Conservation (phyloP, 1,140 invertebrate species). For the Bombus huntii region DNA sequence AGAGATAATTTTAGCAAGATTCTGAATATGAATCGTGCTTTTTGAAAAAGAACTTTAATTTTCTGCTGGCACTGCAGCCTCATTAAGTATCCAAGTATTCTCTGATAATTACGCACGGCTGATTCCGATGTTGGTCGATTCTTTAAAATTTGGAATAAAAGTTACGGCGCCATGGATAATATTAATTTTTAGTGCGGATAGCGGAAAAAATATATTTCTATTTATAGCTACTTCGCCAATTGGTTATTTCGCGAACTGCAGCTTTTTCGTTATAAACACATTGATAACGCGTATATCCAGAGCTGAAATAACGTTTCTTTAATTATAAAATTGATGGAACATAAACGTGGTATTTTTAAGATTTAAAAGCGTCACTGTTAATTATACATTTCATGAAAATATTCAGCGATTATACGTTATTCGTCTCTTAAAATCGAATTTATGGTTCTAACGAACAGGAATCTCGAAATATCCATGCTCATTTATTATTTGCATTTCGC, state of each 20-base stretch:
- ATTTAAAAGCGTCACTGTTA: too few species aligned
- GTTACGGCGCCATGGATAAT: too few species aligned
- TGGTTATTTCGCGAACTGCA: not conserved
- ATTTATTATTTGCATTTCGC: not conserved
- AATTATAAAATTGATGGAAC: not conserved
- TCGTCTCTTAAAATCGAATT: not conserved
- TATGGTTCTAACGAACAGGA: not conserved
- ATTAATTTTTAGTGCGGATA: not conserved
- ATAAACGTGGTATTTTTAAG: not conserved
- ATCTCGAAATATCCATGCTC: not conserved
- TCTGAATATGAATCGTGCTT: not conserved
- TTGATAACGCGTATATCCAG: not conserved
- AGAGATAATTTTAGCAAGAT: not conserved
- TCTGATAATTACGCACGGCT: not conserved
- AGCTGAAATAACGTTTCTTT: too few species aligned
- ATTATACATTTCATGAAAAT: not conserved
- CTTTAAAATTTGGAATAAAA: not conserved
- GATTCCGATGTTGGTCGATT: not conserved
- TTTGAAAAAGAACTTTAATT: not conserved
- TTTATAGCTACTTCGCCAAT: not conserved
- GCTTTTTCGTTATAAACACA: not conserved
- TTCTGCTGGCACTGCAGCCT: not conserved
- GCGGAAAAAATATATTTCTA: not conserved
- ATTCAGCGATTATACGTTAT: not conserved
- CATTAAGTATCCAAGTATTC: not conserved